Conservation (phyloP, 2,797 vertebrate species). For the Notolabrus celidotus region DNA sequence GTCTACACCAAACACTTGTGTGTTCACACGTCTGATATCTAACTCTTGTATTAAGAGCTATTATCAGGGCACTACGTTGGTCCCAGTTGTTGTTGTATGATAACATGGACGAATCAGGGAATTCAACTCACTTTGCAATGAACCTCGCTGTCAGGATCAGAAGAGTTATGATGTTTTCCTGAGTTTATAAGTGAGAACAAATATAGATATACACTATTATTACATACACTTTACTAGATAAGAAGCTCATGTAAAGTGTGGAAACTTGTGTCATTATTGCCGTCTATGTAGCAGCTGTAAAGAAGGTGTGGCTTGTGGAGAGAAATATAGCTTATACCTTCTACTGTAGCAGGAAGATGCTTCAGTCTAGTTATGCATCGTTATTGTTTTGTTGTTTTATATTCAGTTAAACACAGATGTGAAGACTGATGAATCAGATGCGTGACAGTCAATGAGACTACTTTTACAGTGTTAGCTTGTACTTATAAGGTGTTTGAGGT, state of each 20-base stretch:
- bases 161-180: background rate
- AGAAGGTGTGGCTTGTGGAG: constrained; percentile 5
- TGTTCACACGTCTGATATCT: background rate
- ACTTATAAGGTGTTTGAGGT: no score
- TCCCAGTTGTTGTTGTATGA: background rate
- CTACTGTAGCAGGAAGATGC: constrained; percentile 4
- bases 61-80: background rate
- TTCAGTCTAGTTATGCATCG: background rate
- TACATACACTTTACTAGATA: background rate
- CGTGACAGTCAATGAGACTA: no score
- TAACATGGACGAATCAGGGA: background rate
- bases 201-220: background rate
- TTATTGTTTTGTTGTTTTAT: background rate
- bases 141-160: background rate
- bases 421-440: background rate
- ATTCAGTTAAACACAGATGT: no score
- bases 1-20: no score
- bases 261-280: background rate
- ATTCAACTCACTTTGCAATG: background rate
- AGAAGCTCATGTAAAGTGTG: constrained; percentile 11
- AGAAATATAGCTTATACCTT: constrained; percentile 21
- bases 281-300: constrained; percentile 43
- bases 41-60: background rate
- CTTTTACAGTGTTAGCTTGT: no score
- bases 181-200: no score